Base-by-base conservation (phyloP, 2,797 vertebrate genomes). In the Platyrinchus mystaceus region DNA sequence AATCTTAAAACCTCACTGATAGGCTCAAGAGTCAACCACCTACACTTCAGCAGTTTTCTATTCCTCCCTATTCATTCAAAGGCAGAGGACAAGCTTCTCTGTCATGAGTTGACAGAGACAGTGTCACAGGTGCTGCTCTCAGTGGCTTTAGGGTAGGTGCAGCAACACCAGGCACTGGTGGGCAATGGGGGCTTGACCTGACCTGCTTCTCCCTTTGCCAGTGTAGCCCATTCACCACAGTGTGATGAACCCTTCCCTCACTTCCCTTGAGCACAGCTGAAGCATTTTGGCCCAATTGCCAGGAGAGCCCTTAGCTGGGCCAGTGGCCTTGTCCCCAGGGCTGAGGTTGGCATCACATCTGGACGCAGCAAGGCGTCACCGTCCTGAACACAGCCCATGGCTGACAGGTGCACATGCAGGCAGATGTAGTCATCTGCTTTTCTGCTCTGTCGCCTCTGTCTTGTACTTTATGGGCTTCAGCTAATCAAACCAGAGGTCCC, bases 401-500 rank as follows among this genome's bases (percentile, higher is more conserved):
- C 23, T 14, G 32, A 14, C 2, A 8, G 2, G 1, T 0, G 0
- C 34, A 7, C 18, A 2, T 0, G 0, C 37, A 56, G n/a, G 10
- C 18, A 41, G 41, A 58, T 14, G 62, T 15, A 62, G 41, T 50
- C 62, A 63, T 46, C 56, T 60, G 67, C 20, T 59, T 84, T 70
- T 75, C 71, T 59, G 20, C 52, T 16, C 49, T 36, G 26, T 44
- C 52, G 23, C 36, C 46, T 73, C 62, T 47, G 20, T 22, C 56
- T 44, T 18, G 37, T 24, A 11, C 70, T 73, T 59, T 79, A 81
- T 8, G 10, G 52, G 19, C 37, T 90, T 64, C 60, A 76, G 41
- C 69, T 77, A 55, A 93, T 85, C 82, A 58, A 27, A 16, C 64
- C 55, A 43, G 59, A 85, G 78, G 44, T 66, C 84, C 36, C 68